phyloP scores from a whole-genome alignment of 1,140 invertebrate species.

The Cydia pomonella region DNA sequence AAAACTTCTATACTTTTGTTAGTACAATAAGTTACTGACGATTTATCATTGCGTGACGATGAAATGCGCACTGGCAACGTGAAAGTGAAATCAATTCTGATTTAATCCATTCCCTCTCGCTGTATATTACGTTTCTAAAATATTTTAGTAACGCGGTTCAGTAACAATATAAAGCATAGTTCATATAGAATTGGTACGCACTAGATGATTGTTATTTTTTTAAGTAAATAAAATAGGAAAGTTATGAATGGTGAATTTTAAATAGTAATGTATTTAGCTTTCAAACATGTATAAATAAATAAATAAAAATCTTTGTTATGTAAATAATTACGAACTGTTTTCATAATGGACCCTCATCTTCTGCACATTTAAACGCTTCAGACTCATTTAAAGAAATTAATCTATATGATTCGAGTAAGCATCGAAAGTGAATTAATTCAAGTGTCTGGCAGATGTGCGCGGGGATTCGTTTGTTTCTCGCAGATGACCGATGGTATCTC shows the following conservation, averaged over 20 bases:
- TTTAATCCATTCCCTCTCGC: neutral
- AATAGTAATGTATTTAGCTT: too few species aligned
- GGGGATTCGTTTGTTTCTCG: neutral
- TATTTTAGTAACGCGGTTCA: slow-evolving; percentile 22
- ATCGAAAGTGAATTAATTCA: neutral
- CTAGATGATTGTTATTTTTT: too few species aligned
- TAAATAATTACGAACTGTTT: too few species aligned
- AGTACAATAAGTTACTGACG: slow-evolving; percentile 38
- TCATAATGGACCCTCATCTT: too few species aligned
- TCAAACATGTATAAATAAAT: too few species aligned
- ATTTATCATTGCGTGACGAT: slow-evolving; percentile 48
- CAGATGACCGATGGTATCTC: neutral
- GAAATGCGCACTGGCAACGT: slow-evolving; percentile 52
- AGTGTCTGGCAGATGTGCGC: neutral
- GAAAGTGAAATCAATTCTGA: slow-evolving; percentile 66
- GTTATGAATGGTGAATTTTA: too few species aligned
- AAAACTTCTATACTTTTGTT: neutral
- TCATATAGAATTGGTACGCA: too few species aligned
- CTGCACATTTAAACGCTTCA: too few species aligned
- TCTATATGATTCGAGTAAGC: neutral
- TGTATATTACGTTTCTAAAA: slow-evolving; percentile 40
- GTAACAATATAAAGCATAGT: neutral
- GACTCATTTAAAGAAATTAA: too few species aligned
- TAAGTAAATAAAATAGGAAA: too few species aligned
- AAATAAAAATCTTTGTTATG: too few species aligned